These are phyloP conservation scores for Platichthys flesus DNA, from an alignment of 2,113 vertebrate genomes.

Conservation along the genomic window DNA sequence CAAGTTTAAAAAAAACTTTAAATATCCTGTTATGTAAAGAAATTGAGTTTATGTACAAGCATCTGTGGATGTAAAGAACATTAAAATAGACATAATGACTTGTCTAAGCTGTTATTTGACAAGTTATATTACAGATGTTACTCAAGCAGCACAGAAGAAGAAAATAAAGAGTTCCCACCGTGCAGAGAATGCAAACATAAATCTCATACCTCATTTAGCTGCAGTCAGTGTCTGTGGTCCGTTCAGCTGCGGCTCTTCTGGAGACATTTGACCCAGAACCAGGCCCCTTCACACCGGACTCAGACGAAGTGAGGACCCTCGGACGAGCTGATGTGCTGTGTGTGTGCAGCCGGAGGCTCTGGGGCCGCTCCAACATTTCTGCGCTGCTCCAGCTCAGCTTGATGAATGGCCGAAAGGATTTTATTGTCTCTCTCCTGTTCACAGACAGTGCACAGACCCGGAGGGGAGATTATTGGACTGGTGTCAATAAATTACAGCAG, in stretches of 20 bases:
- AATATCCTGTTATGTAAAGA: background rate
- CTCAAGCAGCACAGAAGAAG: background rate
- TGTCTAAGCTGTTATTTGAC: background rate
- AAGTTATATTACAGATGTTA: background rate
- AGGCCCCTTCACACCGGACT: slow-evolving; percentile 32
- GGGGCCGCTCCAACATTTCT: slow-evolving; percentile 48
- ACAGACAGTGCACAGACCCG: background rate
- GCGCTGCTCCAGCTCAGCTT: slow-evolving; percentile 31
- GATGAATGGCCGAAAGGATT: slow-evolving; percentile 5
- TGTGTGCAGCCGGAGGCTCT: slow-evolving; percentile 34
- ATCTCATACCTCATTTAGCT: slow-evolving; percentile 67
- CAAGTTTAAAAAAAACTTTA: background rate
- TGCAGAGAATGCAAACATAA: background rate
- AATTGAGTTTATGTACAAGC: background rate
- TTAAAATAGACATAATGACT: background rate
- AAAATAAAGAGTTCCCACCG: background rate
- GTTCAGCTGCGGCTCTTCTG: slow-evolving; percentile 43
- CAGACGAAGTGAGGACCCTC: slow-evolving; percentile 44
- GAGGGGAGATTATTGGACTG: background rate
- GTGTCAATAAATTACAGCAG: background rate
- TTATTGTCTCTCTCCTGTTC: background rate
- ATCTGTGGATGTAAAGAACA: background rate
- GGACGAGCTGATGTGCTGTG: slow-evolving; percentile 45
- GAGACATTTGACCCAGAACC: slow-evolving; percentile 50
- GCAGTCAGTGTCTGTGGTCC: slow-evolving; percentile 39